Conservation (phyloP, 2,888 invertebrate species). For the Horisme vitalbata region DNA sequence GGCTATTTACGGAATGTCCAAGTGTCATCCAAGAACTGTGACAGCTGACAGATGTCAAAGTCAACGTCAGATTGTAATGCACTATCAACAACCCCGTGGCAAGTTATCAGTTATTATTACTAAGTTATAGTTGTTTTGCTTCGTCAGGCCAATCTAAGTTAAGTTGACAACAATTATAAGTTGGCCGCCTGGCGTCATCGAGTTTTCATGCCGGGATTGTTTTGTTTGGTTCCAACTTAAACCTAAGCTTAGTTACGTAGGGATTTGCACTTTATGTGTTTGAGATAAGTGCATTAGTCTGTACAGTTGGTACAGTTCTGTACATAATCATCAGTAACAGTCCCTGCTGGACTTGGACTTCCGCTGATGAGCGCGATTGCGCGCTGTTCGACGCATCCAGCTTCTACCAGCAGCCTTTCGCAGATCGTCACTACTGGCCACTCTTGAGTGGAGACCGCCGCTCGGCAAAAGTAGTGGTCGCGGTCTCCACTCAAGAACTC, state of each 20-base stretch:
- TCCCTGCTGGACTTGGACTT: too few relatives aligned
- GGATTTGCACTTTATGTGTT: background rate
- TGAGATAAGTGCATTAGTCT: constrained; percentile 32
- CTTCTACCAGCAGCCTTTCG: too few relatives aligned
- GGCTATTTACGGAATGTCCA: background rate
- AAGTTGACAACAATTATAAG: constrained; percentile 61
- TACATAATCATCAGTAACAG: too few relatives aligned
- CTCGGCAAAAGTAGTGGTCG: too few relatives aligned
- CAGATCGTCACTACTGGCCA: too few relatives aligned
- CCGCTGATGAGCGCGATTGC: too few relatives aligned
- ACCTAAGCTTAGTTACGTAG: constrained; percentile 22
- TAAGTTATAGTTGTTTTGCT: constrained; percentile 55
- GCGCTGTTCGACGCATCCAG: too few relatives aligned
- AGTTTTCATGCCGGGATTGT: constrained; percentile 45
- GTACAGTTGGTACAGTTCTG: too few relatives aligned
- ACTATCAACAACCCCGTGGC: constrained; percentile 12
- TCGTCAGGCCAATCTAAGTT: constrained; percentile 66
- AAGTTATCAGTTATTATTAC: constrained; percentile 47
- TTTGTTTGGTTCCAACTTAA: constrained; percentile 40
- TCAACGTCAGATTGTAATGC: constrained; percentile 11
- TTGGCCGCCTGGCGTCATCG: constrained; percentile 42
- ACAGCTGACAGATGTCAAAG: constrained; percentile 7
- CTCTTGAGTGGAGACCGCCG: too few relatives aligned
- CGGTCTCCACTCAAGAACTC: too few relatives aligned
- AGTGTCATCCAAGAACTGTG: constrained; percentile 1